These are phyloP conservation scores for Pocillopora grandis DNA, from an alignment of 92 coral and sea anemone genomes.

Conservation along the genomic window DNA sequence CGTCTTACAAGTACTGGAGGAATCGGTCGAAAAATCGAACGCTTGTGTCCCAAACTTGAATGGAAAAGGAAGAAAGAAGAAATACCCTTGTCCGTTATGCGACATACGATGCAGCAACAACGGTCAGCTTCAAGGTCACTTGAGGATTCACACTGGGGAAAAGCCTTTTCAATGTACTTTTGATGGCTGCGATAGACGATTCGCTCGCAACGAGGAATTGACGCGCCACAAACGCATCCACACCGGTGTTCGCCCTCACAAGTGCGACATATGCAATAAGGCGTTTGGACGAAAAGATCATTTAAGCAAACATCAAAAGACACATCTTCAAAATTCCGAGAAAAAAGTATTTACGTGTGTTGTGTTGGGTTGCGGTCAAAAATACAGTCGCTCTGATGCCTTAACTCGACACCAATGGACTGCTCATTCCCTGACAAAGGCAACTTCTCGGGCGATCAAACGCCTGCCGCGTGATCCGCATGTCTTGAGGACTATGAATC, in stretches of 20 bases:
- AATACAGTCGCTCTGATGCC: slow-evolving; percentile 93
- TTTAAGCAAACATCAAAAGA: slow-evolving; percentile 86
- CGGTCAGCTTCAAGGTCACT: slow-evolving; percentile 91
- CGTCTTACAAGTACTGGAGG: slow-evolving; percentile 36
- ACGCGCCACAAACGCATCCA: slow-evolving; percentile 92
- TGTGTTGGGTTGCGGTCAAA: slow-evolving; percentile 80
- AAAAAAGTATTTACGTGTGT: slow-evolving; percentile 76
- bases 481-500: slow-evolving; percentile 30
- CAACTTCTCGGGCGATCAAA: slow-evolving; percentile 44
- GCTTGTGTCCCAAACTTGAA: slow-evolving; percentile 43
- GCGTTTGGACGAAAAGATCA: slow-evolving; percentile 96
- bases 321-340: slow-evolving; percentile 83
- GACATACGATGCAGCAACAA: slow-evolving; percentile 93
- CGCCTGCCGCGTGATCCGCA: slow-evolving; percentile 26
- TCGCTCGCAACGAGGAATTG: slow-evolving; percentile 93
- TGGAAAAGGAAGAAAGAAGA: slow-evolving; percentile 75
- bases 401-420: slow-evolving; percentile 83
- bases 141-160: slow-evolving; percentile 93
- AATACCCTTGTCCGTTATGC: slow-evolving; percentile 88
- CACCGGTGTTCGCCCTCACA: slow-evolving; percentile 91
- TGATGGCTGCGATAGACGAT: slow-evolving; percentile 86
- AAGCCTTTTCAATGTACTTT: slow-evolving; percentile 75
- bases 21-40: slow-evolving; percentile 44
- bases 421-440: slow-evolving; percentile 70
- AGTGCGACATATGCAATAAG: slow-evolving; percentile 83